These are phyloP conservation scores for Scotopteryx bipunctaria DNA, from an alignment of 2,888 invertebrate genomes.

Conservation along the genomic window DNA sequence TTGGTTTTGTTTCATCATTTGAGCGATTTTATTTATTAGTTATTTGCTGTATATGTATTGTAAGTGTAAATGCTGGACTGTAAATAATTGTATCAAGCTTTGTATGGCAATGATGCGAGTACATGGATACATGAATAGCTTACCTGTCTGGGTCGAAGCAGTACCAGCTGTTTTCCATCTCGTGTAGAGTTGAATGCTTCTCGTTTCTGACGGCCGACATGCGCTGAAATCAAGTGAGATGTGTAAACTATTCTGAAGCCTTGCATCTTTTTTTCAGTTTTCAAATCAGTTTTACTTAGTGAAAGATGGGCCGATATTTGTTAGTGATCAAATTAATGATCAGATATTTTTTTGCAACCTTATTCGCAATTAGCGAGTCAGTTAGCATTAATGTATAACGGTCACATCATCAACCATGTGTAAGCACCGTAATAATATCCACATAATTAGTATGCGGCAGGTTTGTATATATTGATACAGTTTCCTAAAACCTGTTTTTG, in stretches of 20 bases:
- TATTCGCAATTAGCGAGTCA: conserved; percentile 23
- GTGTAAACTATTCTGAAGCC: background rate
- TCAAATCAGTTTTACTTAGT: too few species aligned
- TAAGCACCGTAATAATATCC: conserved; percentile 50
- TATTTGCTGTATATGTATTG: conserved; percentile 11
- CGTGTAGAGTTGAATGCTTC: conserved; percentile 61
- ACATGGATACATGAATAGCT: conserved; percentile 25
- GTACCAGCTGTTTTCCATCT: conserved; percentile 62
- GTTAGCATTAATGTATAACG: conserved; percentile 43
- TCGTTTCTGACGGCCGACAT: conserved; percentile 57
- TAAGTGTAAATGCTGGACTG: background rate
- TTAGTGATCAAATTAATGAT: background rate
- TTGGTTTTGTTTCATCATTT: conserved; percentile 12
- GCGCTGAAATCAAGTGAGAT: conserved; percentile 51
- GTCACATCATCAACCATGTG: conserved; percentile 41
- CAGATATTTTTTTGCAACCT: conserved; percentile 9
- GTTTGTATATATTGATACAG: conserved; percentile 28
- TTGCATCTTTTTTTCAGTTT: too few species aligned
- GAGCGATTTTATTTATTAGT: conserved; percentile 11
- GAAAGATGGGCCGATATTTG: too few species aligned
- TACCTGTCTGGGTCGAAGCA: conserved; percentile 64
- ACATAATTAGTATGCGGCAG: conserved; percentile 19
- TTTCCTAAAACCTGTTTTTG: conserved; percentile 29
- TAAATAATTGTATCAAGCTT: conserved; percentile 9
- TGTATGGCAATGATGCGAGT: conserved; percentile 9